Conservation (phyloP, 1,140 invertebrate species). For the Bombus waltoni region DNA sequence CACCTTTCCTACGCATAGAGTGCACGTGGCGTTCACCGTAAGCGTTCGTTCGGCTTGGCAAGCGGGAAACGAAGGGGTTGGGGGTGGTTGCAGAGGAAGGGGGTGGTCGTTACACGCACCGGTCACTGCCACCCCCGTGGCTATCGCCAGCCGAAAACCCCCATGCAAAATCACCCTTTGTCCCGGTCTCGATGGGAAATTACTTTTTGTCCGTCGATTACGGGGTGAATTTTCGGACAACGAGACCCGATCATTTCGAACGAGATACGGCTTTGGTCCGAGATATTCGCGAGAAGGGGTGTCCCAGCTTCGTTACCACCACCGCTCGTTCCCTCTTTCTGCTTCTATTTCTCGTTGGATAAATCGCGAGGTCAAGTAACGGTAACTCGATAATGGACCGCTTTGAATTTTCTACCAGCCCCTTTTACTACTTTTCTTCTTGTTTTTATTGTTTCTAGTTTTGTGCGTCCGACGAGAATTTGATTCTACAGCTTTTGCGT, state of each 20-base stretch:
- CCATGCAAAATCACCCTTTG: conserved; percentile 83
- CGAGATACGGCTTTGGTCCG: conserved; percentile 65
- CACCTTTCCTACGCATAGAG: conserved; percentile 72
- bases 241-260: conserved; percentile 77
- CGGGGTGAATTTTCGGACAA: conserved; percentile 80
- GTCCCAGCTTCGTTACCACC: conserved; percentile 20
- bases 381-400: conserved; percentile 44
- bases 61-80: conserved; percentile 41
- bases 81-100: conserved; percentile 24
- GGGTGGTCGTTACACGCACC: conserved; percentile 80
- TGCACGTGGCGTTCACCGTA: conserved; percentile 75
- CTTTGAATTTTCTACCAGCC: not conserved
- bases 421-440: not conserved
- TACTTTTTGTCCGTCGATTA: conserved; percentile 83
- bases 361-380: conserved; percentile 36
- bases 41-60: conserved; percentile 58
- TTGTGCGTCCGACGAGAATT: not conserved
- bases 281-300: conserved; percentile 57
- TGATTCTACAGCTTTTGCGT: no score
- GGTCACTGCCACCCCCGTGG: conserved; percentile 79
- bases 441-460: not conserved
- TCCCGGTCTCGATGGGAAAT: conserved; percentile 80
- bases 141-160: conserved; percentile 74
- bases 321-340: not conserved
- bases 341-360: not conserved